A percentile compares a stretch with the other conserved stretches of the same genome.
Conservation (phyloP, 2,113 vertebrate genomes). For the Oxygymnocypris stewartii region DNA sequence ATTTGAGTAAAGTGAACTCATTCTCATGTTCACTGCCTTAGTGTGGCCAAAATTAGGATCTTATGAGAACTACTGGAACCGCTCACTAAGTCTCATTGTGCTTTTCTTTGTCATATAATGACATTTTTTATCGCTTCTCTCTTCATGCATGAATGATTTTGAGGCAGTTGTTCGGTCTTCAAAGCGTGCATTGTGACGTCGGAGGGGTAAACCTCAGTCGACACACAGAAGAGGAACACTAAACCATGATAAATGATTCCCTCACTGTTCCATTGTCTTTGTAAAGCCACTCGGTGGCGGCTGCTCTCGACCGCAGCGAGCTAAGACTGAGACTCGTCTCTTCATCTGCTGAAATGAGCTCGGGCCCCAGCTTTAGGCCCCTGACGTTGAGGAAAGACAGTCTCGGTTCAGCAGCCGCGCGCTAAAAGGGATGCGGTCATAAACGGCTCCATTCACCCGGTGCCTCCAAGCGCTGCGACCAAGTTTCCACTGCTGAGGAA, state of each 20-base stretch:
- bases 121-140: background rate
- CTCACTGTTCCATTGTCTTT: conserved; percentile 68
- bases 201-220: conserved; percentile 4
- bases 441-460: conserved; percentile 46
- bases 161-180: background rate
- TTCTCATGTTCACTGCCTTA: too few species aligned
- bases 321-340: conserved; percentile 58
- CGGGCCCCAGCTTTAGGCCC: conserved; percentile 57
- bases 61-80: background rate
- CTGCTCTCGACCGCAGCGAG: conserved; percentile 61
- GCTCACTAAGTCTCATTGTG: background rate
- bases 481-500: conserved; percentile 51
- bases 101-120: background rate
- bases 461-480: conserved; percentile 45
- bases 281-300: conserved; percentile 63
- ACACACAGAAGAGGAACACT: background rate
- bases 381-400: conserved; percentile 62
- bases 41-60: background rate
- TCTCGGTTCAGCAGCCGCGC: conserved; percentile 63
- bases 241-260: conserved; percentile 20
- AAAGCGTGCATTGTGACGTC: background rate
- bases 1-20: too few species aligned
- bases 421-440: conserved; percentile 65
- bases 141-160: background rate
- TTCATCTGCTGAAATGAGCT: conserved; percentile 64